Evolutionary conservation across 2,888 invertebrate genomes (phyloP).

Genomic region (Stictocephala bisonia): DNA sequence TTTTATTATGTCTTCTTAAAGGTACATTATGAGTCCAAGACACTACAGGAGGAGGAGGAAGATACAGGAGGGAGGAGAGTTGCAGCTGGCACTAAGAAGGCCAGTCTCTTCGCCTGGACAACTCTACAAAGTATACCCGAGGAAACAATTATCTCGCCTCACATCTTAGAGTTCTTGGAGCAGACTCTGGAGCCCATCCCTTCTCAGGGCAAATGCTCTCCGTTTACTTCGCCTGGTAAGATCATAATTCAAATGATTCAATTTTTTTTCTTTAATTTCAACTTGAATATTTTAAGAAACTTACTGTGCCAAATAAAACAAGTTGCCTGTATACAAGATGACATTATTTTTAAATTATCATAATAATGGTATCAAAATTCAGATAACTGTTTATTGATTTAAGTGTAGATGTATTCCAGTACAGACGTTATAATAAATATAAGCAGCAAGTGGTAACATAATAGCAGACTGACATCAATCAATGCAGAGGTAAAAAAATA

Average conservation of each 20-base stretch:
- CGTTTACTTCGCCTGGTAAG: slow-evolving; percentile 46
- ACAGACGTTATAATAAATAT: no score
- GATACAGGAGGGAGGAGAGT: slow-evolving; percentile 5
- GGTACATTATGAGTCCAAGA: slow-evolving; percentile 86
- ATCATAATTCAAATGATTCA: background rate
- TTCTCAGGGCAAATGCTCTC: slow-evolving; percentile 63
- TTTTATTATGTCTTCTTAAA: no score
- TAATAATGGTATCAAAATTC: no score
- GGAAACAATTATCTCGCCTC: slow-evolving; percentile 97
- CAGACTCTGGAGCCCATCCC: slow-evolving; percentile 97
- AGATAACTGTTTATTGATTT: no score
- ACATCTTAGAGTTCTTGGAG: slow-evolving; percentile 96
- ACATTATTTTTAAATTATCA: no score
- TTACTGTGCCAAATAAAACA: background rate
- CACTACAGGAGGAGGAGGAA: slow-evolving; percentile 67
- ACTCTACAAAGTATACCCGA: slow-evolving; percentile 97
- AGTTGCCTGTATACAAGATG: no score
- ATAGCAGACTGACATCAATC: no score
- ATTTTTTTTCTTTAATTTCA: background rate
- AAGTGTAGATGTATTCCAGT: no score
- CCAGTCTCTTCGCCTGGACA: slow-evolving; percentile 93
- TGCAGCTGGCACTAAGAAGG: slow-evolving; percentile 78
- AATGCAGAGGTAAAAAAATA: no score
- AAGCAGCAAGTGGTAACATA: no score
- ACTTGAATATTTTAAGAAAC: background rate